Conservation (phyloP, 2,888 invertebrate species). For the Creontiades dilutus region DNA sequence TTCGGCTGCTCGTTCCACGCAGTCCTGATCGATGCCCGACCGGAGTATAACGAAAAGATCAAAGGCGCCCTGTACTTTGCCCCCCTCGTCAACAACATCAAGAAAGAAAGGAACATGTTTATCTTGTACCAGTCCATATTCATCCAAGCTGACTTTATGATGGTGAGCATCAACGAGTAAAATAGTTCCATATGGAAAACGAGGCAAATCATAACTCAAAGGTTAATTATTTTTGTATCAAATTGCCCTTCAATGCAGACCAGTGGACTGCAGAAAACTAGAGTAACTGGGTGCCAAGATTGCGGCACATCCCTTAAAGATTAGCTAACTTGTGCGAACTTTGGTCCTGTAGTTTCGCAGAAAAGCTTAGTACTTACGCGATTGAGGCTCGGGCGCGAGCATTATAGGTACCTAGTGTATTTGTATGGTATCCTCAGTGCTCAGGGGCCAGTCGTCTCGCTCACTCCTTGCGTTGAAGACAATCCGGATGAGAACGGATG, state of each 20-base stretch:
- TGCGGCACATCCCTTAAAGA: too few relatives aligned
- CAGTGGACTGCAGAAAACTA: background rate
- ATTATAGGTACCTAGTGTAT: too few relatives aligned
- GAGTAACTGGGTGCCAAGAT: too few relatives aligned
- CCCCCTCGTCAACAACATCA: constrained; percentile 63
- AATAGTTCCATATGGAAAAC: background rate
- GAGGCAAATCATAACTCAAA: background rate
- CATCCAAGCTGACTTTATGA: background rate
- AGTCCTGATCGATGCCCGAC: constrained; percentile 82
- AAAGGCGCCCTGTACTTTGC: constrained; percentile 52
- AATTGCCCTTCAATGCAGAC: background rate
- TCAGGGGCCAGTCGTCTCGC: too few relatives aligned
- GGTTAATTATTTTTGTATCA: too few relatives aligned
- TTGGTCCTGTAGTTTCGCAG: too few relatives aligned
- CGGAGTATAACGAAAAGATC: constrained; percentile 84
- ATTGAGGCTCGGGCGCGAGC: too few relatives aligned
- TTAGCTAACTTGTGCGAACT: too few relatives aligned
- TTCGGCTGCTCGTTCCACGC: constrained; percentile 57
- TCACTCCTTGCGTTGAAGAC: too few relatives aligned
- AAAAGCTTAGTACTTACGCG: too few relatives aligned
- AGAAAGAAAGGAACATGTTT: background rate
- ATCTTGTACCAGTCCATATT: background rate
- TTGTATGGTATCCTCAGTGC: too few relatives aligned
- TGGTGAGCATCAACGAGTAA: background rate
- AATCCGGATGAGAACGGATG: too few relatives aligned